Base-by-base conservation (phyloP, 2,113 vertebrate species). In the Rallus limicola region DNA sequence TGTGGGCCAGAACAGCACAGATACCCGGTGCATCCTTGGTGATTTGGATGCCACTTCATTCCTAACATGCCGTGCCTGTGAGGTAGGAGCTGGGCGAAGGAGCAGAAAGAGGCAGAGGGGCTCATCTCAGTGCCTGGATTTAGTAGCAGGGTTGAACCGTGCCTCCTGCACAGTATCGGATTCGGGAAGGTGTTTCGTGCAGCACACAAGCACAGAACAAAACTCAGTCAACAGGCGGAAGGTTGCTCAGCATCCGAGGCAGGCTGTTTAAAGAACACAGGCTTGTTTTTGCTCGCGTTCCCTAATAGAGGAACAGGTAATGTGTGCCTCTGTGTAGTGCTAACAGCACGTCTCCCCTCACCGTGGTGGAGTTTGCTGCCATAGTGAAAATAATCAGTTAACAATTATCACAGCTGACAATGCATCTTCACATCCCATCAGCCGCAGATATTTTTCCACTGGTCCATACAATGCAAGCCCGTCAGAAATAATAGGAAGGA, bases 171-270 rank as follows among this genome's bases (percentile, higher is more conserved):
- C 0, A 3, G 42, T 7, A 18, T 7, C 19, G 33, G 58, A 29
- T 56, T 21, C 0, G 0, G n/a, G 38, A 76, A 44, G 13, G 24
- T 0, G 0, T 92, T 85, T 36, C 40, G 8, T 33, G 59, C 48
- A 20, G 16, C 26, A 4, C 26, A 4, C 33, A 40, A 63, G 28
- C 7, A 4, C 6, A 1, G 81, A 84, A 74, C 4, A 29, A 58
- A 70, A n/a, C 11, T 44, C 29, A 36, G 19, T 40, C 67, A 76
- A 14, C 38, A 76, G 71, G 16, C 46, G 52, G 67, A 56, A 79
- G 38, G 33, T 8, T 52, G 15, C 46, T 46, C 52, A 79, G 58
- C 11, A 34, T 17, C 23, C 42, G 44, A 60, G 44, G 16, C 38
- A 88, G 33, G 13, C 29, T 69, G 16, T 48, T 72, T 50, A 6